Evolutionary conservation across 2,888 invertebrate genomes (phyloP).

Genomic region (Drosophila emarginata): DNA sequence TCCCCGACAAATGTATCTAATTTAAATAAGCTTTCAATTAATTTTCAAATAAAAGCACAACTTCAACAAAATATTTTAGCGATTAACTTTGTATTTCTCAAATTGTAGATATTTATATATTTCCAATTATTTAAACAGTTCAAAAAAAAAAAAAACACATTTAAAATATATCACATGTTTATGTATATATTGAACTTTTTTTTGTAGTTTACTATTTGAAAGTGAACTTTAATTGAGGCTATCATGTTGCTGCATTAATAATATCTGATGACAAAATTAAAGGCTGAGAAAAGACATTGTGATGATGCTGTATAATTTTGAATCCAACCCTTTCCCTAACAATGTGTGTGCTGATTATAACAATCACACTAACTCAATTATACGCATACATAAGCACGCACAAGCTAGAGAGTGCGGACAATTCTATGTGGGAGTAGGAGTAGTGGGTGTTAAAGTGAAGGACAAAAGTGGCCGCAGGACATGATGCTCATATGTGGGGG

Average conservation of each 20-base stretch:
- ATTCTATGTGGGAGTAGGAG: not conserved
- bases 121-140: too few species aligned
- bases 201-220: too few species aligned
- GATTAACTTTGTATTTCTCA: too few species aligned
- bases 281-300: not conserved
- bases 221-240: not conserved
- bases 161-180: too few species aligned
- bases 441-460: not conserved
- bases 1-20: too few species aligned
- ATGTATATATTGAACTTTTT: too few species aligned
- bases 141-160: too few species aligned
- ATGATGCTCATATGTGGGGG: slow-evolving; percentile 46
- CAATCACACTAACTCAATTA: slow-evolving; percentile 67
- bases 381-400: slow-evolving; percentile 57
- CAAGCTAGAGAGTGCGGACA: not conserved
- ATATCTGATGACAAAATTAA: not conserved
- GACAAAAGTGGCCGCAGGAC: slow-evolving; percentile 56
- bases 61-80: too few species aligned
- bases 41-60: too few species aligned
- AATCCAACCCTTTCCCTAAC: not conserved
- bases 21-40: too few species aligned
- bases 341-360: slow-evolving; percentile 44
- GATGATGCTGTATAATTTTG: not conserved
- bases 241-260: not conserved
- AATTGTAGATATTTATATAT: too few species aligned